Base-by-base conservation (phyloP, 1,140 invertebrate genomes). In the Mizuhopecten yessoensis region DNA sequence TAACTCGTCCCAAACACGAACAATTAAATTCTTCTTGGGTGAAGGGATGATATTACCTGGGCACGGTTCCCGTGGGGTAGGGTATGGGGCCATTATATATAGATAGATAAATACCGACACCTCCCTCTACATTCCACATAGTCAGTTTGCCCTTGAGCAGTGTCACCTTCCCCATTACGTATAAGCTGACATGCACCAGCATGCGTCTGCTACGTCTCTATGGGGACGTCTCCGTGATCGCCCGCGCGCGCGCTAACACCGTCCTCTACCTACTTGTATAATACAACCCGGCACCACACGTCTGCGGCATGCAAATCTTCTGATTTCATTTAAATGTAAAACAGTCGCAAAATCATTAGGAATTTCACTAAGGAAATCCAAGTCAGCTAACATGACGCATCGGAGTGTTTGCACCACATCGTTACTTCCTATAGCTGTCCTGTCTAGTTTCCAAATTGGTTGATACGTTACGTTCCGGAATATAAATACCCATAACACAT, bases 261-360 rank as follows among this genome's bases (percentile, higher is more conserved):
- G 57, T n/a, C 23, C 36, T 39, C 36, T n/a, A n/a, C n/a, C 2
- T 75, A 29, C n/a, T 7, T 75, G 57, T 75, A n/a, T 29, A n/a
- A 75, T 75, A 29, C 57, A 29, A 29, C n/a, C 23, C 3, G 23
- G 29, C 57, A 75, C 57, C 23, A 29, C 15, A 75, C n/a, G 57
- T 75, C 57, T 75, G n/a, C 11, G n/a, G 57, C 57, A 75, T 75
- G n/a, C 57, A 75, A 75, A 75, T 75, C 57, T 23, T 75, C n/a
- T 29, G n/a, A 75, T 75, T 75, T 75, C 57, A 75, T 75, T 75
- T 75, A 75, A 75, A 75, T 75, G 57, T 75, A 75, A 75, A 75
- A 75, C 57, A 75, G 57, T 75, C 29, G 9, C 57, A 75, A 75
- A 29, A n/a, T 75, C 57, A n/a, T 75, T 75, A n/a, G 29, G n/a